Evolutionary conservation across 2,888 invertebrate genomes (phyloP), one percentile per base, ranked within the genome.

Genomic region (Cactoblastis cactorum): DNA sequence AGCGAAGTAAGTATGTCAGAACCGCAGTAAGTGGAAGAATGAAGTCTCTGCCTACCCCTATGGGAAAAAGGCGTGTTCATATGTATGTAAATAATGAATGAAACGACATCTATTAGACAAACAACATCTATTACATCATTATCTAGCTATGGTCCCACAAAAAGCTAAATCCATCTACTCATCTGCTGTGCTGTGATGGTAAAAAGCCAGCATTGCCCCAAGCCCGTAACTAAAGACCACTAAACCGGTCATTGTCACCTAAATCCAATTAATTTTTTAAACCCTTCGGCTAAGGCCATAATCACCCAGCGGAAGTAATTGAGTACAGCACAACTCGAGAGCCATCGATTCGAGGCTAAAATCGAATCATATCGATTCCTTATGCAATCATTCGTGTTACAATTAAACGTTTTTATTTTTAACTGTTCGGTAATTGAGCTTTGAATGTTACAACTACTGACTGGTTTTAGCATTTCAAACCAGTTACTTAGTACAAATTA

Each of bases 281-380:
- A 17, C 28, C 32, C 32, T 45, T 15, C 46, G 14, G 12, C 18
- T 22, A 46, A 46, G 46, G 46, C 8, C 46, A 45, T 17, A 33
- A 5, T 18, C 34, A n/a, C 5, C 19, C 37, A 24, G 12, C 48
- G 48, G 48, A 49, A 49, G 48, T 49, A n/a, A 28, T 39, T 18
- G 48, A 28, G 28, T 39, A 32, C 39, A 12, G 11, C 38, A n/a
- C n/a, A 38, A 4, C n/a, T 46, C 45, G 48, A 38, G 38, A 47
- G 15, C 48, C 18, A 12, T 12, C 39, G 39, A 28, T 18, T 32
- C 39, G 39, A 49, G 48, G 48, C 18, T 38, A 14, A 3, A 6
- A 32, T 49, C 39, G 32, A 49, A 14, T 47, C 48, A 24, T 39
- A 28, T 15, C 24, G 18, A n/a, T 50, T 53, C 47, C 50, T 50